Conservation (phyloP, 2,797 vertebrate genomes). For the Alcedo atthis region DNA sequence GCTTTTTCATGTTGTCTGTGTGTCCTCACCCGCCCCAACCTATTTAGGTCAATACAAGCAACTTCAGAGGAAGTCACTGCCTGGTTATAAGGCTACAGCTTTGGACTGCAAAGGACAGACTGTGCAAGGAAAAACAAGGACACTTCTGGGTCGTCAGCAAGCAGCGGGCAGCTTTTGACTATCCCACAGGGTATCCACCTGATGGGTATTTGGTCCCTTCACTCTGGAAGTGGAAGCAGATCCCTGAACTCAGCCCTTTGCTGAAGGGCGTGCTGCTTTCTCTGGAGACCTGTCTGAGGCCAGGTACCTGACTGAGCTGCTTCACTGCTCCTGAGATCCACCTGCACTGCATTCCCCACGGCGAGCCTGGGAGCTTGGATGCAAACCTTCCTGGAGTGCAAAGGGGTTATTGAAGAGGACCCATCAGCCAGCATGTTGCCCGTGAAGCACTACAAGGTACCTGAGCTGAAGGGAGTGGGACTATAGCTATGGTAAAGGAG, state of each 20-base stretch:
- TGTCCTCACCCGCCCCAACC: conserved; percentile 64
- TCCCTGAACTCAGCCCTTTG: neutral
- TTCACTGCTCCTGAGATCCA: accelerated
- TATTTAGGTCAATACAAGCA: conserved; percentile 70
- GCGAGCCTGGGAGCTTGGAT: neutral
- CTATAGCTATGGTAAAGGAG: accelerated
- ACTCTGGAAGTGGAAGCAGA: neutral
- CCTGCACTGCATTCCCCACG: neutral
- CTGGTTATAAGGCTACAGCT: conserved; percentile 34
- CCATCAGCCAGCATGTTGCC: neutral
- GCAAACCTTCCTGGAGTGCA: neutral
- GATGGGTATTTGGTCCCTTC: neutral
- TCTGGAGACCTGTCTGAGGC: neutral
- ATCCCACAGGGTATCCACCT: neutral
- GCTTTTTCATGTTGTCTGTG: conserved; percentile 63
- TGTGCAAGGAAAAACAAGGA: neutral
- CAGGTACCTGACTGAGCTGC: neutral
- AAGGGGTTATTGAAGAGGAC: neutral
- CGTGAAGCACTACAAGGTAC: neutral
- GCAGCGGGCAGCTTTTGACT: neutral
- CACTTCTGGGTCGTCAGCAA: neutral
- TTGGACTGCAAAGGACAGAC: conserved; percentile 35
- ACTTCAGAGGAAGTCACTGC: conserved; percentile 65
- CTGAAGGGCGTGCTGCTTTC: neutral
- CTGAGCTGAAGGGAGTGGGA: neutral